Base-by-base conservation (phyloP, 92 coral and sea anemone species). In the Actinostola sp. region DNA sequence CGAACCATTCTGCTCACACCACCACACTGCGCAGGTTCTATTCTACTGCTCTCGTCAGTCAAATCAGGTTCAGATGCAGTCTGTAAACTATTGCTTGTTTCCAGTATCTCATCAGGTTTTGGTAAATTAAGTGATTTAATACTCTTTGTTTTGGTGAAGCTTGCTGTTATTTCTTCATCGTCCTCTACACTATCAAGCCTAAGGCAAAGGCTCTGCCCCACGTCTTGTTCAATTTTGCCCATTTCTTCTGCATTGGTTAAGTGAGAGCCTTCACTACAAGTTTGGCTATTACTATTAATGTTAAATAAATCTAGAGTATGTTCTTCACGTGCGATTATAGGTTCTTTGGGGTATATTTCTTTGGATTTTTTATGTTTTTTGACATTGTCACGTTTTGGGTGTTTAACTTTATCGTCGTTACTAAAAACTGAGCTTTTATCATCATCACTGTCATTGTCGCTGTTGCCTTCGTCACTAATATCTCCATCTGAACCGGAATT, bases 141-240 rank as follows among this genome's bases (percentile, higher is more conserved):
- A 10, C 35, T 75, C 26, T 69, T 80, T 10, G 62, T 45, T 43
- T 59, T 78, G 34, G 59, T 55, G 39, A 76, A 81, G 27, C 63
- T 43, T 53, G 65, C 59, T 11, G 51, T 49, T 17, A 46, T 59
- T 30, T 66, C 82, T 27, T 85, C 87, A 25, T 82, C 92, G 63
- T 94, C 93, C 24, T 90, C 97, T 3, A 88, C 19, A 44, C 97
- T 88, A 59, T 93, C 98, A 45, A 94, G 83, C 29, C 97, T 81
- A 12, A 94, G 95, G 29, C 86, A 69, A 46, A 91, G 86, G 39
- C 86, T 82, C 41, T 61, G 85, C 15, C 43, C 51, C 30, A 64
- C 51, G 29, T 69, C 82, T 14, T 44, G 67, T 35, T 58, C 63
- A n/a, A n/a, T n/a, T 4, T 63, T 56, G 24, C 36, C 39, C n/a